Evolutionary conservation across 2,888 invertebrate species (phyloP), one percentile per base, ranked within the genome.

Genomic region (Zygogramma bicolorata): DNA sequence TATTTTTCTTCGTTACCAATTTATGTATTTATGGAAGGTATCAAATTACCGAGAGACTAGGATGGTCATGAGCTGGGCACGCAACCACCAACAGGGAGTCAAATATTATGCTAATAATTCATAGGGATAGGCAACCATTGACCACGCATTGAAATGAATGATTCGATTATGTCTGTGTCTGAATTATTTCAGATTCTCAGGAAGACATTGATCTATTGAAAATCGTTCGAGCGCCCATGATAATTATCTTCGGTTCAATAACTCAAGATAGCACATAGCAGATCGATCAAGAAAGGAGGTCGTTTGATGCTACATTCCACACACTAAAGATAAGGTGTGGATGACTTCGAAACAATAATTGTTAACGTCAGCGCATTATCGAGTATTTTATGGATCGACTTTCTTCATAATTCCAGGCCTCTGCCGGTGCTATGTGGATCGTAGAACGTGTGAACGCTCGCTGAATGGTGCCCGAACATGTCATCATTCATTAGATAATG

Each of bases 401-500:
- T 53, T 53, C 25, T 27, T 53, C n/a, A 53, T 53, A 53, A 53
- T 53, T 53, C n/a, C 25, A 25, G 42, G 27, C 25, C 53, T 27
- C 40, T 13, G 20, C 22, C 25, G 13, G 63, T 29, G 63, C 31
- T 20, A 63, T 15, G 63, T 63, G 29, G 46, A 46, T 46, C 42
- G 46, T 7, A 3, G 63, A 63, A 63, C 46, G 46, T 63, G 63
- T 63, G 63, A 63, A 63, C 63, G 42, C 46, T 42, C 42, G 42
- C 18, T 42, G 25, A 46, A 62, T 46, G 27, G 42, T 62, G 22
- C 10, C 46, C 29, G 46, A 29, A 63, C 31, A 46, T 63, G 63
- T 63, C 63, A 63, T 63, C 46, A 63, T 63, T 63, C 46, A 63
- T 63, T 63, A 63, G 63, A 63, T 63, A 63, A 63, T 63, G 46